Conservation (phyloP, 1,140 invertebrate species). For the Bombus consobrinus region DNA sequence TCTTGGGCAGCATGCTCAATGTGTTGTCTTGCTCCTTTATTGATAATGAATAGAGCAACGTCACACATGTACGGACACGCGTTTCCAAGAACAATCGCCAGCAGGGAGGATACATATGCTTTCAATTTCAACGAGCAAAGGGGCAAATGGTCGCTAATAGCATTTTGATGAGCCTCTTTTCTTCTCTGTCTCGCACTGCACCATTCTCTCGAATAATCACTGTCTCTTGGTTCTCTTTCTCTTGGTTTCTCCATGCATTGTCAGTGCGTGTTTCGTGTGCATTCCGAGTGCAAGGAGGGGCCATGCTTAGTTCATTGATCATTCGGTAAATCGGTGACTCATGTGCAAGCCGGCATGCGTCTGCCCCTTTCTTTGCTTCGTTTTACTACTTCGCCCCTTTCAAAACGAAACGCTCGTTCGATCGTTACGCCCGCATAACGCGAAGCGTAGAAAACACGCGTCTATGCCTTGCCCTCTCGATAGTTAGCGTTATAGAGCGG, state of each 20-base stretch:
- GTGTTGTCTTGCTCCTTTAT: constrained; percentile 17
- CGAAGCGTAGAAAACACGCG: constrained; percentile 34
- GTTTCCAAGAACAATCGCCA: constrained; percentile 42
- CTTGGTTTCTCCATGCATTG: not conserved
- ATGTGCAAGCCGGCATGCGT: constrained; percentile 72
- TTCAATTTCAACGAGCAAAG: constrained; percentile 48
- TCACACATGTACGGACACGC: not conserved
- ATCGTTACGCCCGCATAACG: constrained; percentile 78
- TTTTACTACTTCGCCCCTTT: constrained; percentile 68
- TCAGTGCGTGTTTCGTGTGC: constrained; percentile 25
- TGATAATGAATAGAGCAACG: constrained; percentile 13
- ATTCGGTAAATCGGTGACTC: constrained; percentile 78
- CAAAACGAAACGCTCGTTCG: constrained; percentile 71
- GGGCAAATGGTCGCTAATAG: constrained; percentile 62
- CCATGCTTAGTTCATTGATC: constrained; percentile 76
- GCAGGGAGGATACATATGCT: constrained; percentile 22
- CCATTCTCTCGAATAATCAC: too few relatives aligned
- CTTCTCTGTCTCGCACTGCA: not conserved
- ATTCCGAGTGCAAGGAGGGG: constrained; percentile 67
- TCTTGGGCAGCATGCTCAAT: not conserved
- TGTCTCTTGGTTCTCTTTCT: too few relatives aligned
- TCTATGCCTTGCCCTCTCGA: constrained; percentile 63
- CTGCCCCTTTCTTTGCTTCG: constrained; percentile 33
- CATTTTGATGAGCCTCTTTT: constrained; percentile 59
- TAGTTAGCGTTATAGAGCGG: constrained; percentile 61